phyloP scores from a whole-genome alignment of 2,113 vertebrate genomes.

The Seriola quinqueradiata region DNA sequence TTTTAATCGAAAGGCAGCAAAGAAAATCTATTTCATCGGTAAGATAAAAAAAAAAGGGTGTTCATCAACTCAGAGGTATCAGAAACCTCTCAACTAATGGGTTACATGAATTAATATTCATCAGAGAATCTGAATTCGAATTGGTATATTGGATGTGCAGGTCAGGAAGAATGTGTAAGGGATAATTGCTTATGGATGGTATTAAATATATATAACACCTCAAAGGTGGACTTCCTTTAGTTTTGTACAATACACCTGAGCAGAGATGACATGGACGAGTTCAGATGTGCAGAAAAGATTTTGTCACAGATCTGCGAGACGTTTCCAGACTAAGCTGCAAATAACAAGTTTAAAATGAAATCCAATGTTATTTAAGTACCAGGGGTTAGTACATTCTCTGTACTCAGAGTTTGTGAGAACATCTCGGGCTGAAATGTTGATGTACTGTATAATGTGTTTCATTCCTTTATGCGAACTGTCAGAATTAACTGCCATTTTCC shows the following conservation, averaged over 20 bases:
- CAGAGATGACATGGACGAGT: conserved; percentile 12
- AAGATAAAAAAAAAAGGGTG: neutral
- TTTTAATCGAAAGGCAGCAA: conserved; percentile 35
- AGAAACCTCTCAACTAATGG: conserved; percentile 48
- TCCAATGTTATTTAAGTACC: conserved; percentile 13
- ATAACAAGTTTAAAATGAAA: conserved; percentile 17
- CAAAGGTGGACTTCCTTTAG: conserved; percentile 38
- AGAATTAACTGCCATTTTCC: conserved; percentile 15
- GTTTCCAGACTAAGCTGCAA: conserved; percentile 13
- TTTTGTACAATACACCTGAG: conserved; percentile 5
- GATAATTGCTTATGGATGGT: conserved; percentile 42
- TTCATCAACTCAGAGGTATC: conserved; percentile 45
- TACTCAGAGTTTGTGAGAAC: conserved; percentile 46
- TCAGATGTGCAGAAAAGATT: conserved; percentile 19
- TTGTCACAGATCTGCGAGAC: conserved; percentile 29
- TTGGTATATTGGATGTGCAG: conserved; percentile 35
- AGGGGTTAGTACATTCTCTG: conserved; percentile 16
- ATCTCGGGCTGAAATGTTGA: conserved; percentile 25
- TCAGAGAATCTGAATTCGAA: conserved; percentile 46
- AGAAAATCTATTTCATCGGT: conserved; percentile 24
- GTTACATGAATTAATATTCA: conserved; percentile 60
- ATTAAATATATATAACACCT: conserved; percentile 48
- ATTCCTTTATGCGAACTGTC: neutral
- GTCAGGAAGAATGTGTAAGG: conserved; percentile 44
- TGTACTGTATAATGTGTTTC: conserved; percentile 1